Percentiles rank a stretch among this genome's conserved stretches.
Evolutionary conservation across 2,888 invertebrate species (phyloP).

Genomic region (Brachynemurus nebulosus): DNA sequence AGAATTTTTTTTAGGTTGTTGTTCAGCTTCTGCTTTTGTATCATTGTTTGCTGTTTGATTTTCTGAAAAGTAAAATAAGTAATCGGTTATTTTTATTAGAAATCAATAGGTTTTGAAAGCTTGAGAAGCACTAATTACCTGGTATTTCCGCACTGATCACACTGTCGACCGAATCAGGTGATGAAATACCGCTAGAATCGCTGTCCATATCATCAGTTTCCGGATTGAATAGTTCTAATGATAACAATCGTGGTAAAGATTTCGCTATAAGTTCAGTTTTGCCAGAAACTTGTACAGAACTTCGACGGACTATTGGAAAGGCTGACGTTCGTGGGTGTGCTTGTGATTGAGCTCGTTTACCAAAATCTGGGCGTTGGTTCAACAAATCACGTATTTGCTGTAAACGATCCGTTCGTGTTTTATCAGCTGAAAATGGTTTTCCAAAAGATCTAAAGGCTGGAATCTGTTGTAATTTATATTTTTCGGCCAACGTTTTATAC

Average conservation of each 20-base stretch:
- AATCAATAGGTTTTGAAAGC: too few species aligned
- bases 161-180: slow-evolving; percentile 76
- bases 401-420: slow-evolving; percentile 46
- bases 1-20: too few species aligned
- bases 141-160: slow-evolving; percentile 52
- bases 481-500: slow-evolving; percentile 31
- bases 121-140: too few species aligned
- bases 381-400: slow-evolving; percentile 57
- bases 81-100: too few species aligned
- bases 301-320: slow-evolving; percentile 58
- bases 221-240: slow-evolving; percentile 76
- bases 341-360: slow-evolving; percentile 28
- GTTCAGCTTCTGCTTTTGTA: too few species aligned
- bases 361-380: slow-evolving; percentile 52
- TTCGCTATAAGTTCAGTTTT: slow-evolving; percentile 48
- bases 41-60: too few species aligned
- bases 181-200: slow-evolving; percentile 76
- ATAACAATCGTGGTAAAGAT: slow-evolving; percentile 59
- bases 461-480: slow-evolving; percentile 9
- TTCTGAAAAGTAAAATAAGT: too few species aligned
- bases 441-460: slow-evolving; percentile 6
- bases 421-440: slow-evolving; percentile 26
- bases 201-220: slow-evolving; percentile 84
- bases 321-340: slow-evolving; percentile 34
- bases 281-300: slow-evolving; percentile 37